These are phyloP conservation scores for Isaurus tuberculatus DNA, from an alignment of 92 coral and sea anemone species.

Conservation along the genomic window DNA sequence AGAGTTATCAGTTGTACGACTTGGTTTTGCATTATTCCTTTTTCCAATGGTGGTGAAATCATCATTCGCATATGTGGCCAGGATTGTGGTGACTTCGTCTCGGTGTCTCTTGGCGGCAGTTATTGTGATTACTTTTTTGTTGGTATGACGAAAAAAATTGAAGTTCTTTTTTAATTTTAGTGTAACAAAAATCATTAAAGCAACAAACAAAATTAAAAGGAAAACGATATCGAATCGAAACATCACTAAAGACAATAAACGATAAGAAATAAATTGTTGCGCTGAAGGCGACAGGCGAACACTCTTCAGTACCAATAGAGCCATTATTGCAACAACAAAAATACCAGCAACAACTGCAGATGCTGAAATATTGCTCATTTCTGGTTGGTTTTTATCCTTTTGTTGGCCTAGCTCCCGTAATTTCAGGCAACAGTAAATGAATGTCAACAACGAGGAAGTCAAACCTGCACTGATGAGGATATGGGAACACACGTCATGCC, in stretches of 20 bases:
- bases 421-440: not conserved
- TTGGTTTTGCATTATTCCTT: not conserved
- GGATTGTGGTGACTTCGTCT: not conserved
- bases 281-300: not conserved
- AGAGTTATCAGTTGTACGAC: not conserved
- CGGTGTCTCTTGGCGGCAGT: not conserved
- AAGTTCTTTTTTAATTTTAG: not conserved
- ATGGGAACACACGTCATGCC: not conserved
- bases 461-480: not conserved
- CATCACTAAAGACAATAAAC: not conserved
- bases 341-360: not conserved
- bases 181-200: not conserved
- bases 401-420: not conserved
- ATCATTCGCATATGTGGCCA: not conserved
- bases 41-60: not conserved
- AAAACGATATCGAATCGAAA: not conserved
- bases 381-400: not conserved
- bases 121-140: too few species aligned
- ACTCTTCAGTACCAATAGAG: not conserved
- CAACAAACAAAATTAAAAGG: not conserved
- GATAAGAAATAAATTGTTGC: not conserved
- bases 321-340: not conserved
- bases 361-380: not conserved
- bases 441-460: not conserved
- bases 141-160: too few species aligned